Percentiles rank a stretch among this genome's conserved stretches.
These are phyloP conservation scores for Hirundichthys speculiger DNA, from an alignment of 2,113 vertebrate genomes.

Conservation along the genomic window DNA sequence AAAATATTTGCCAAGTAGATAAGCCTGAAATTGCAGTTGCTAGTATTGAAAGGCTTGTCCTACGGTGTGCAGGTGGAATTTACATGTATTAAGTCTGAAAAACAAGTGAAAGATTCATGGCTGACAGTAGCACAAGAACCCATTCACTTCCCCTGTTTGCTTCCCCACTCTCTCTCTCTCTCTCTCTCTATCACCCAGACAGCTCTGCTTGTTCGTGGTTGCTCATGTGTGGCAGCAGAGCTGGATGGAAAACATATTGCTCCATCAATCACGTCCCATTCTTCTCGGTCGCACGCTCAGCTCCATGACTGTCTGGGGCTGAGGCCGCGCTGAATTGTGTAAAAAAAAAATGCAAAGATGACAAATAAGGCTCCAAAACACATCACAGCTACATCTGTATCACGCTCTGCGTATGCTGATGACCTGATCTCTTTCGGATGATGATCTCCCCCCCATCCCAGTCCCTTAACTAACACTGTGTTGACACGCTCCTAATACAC, in stretches of 20 bases:
- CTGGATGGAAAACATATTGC: constrained; percentile 74
- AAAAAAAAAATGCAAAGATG: constrained; percentile 51
- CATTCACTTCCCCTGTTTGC: constrained; percentile 11
- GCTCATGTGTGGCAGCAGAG: constrained; percentile 71
- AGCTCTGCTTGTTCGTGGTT: constrained; percentile 61
- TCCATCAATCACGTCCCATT: constrained; percentile 74
- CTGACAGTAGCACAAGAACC: constrained; percentile 47
- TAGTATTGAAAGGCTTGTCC: constrained; percentile 63
- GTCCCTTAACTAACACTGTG: constrained; percentile 44
- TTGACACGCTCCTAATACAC: constrained; percentile 62
- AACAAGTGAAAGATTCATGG: constrained; percentile 64
- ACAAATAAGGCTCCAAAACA: constrained; percentile 48
- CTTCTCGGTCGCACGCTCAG: constrained; percentile 33
- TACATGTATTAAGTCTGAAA: constrained; percentile 69
- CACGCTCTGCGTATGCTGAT: constrained; percentile 26
- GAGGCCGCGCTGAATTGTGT: constrained; percentile 38
- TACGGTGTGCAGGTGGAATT: constrained; percentile 71
- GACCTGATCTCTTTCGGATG: constrained; percentile 48
- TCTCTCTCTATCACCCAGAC: constrained; percentile 51
- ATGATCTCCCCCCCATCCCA: constrained; percentile 13
- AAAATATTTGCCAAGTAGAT: constrained; percentile 61
- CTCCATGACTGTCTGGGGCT: constrained; percentile 23
- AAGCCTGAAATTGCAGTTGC: constrained; percentile 62
- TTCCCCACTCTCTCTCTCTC: constrained; percentile 4
- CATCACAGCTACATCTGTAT: constrained; percentile 25